Conservation (phyloP, 2,113 vertebrate genomes). For the Ptychochromis oligacanthus region DNA sequence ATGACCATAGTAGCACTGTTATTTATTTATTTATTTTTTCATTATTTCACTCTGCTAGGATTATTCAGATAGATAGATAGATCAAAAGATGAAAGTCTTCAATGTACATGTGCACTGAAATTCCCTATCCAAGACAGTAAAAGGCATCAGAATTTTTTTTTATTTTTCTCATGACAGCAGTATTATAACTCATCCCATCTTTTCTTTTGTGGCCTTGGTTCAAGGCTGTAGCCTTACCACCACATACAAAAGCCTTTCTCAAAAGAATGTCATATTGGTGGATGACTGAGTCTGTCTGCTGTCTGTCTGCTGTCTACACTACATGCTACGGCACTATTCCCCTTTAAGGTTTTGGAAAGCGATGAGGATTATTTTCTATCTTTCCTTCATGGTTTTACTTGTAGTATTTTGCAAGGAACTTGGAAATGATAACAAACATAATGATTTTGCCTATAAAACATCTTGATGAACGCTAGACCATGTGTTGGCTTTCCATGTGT, state of each 20-base stretch:
- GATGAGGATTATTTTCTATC: constrained; percentile 7
- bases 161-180: constrained; percentile 38
- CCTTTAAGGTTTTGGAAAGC: constrained; percentile 25
- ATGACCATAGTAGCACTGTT: no score
- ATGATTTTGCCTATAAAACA: not conserved
- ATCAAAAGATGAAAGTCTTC: constrained; percentile 3
- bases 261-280: constrained; percentile 18
- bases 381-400: not conserved
- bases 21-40: not conserved
- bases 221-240: constrained; percentile 44
- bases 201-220: constrained; percentile 45
- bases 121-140: not conserved
- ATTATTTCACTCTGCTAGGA: not conserved
- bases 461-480: not conserved
- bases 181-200: constrained; percentile 41
- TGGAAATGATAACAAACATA: not conserved
- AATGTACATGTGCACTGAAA: not conserved
- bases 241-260: constrained; percentile 25
- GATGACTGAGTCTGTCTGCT: constrained; percentile 21
- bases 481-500: not conserved
- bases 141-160: constrained; percentile 18
- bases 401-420: not conserved
- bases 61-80: not conserved
- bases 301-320: constrained; percentile 16
- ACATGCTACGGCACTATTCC: not conserved